Conservation (phyloP, 2,888 invertebrate genomes). For the Ligdia adustata region DNA sequence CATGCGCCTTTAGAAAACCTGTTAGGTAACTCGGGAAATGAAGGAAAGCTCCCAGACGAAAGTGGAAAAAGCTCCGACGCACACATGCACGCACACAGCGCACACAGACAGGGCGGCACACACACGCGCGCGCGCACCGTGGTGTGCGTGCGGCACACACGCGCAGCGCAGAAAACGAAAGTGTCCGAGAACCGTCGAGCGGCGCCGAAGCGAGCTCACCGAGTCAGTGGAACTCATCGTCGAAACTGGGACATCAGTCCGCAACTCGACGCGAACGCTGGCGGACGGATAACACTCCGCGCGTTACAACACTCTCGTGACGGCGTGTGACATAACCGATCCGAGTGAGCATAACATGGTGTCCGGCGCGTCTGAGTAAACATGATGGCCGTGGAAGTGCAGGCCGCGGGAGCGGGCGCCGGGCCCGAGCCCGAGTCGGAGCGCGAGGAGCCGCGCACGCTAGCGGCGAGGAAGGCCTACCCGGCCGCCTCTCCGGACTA, state of each 20-base stretch:
- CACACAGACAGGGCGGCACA: constrained; percentile 5
- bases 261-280: constrained; percentile 79
- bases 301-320: constrained; percentile 60
- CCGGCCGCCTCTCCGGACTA: constrained; percentile 57
- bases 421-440: constrained; percentile 64
- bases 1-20: constrained; percentile 61
- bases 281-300: constrained; percentile 71
- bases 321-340: constrained; percentile 79
- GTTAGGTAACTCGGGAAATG: constrained; percentile 76
- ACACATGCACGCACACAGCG: constrained; percentile 38
- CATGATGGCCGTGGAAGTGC: constrained; percentile 81
- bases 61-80: constrained; percentile 74
- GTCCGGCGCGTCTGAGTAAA: constrained; percentile 69
- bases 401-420: too few species aligned
- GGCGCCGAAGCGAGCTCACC: constrained; percentile 81
- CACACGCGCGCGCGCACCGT: constrained; percentile 16
- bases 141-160: constrained; percentile 45
- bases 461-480: constrained; percentile 80
- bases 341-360: constrained; percentile 70
- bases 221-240: constrained; percentile 82
- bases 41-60: constrained; percentile 78
- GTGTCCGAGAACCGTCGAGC: constrained; percentile 78
- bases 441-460: constrained; percentile 76
- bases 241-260: constrained; percentile 87
- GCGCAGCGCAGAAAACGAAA: constrained; percentile 81